Evolutionary conservation across 2,113 vertebrate genomes (phyloP), one percentile per base, ranked within the genome.

Genomic region (Clarias macrocephalus): DNA sequence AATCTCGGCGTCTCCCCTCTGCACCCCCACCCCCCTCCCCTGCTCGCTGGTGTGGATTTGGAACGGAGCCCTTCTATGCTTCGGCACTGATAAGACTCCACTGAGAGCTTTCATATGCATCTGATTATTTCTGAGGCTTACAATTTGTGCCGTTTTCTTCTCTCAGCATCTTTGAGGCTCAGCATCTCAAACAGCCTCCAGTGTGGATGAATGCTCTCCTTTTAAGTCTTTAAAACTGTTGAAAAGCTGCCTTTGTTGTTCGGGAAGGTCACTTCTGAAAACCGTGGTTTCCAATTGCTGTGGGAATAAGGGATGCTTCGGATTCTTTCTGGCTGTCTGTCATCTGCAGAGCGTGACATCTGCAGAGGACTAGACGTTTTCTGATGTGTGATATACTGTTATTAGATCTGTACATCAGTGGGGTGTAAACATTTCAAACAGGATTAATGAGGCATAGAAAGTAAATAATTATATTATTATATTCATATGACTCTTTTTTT

Each of bases 21-120:
- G 90, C 93, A 33, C 1, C 48, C 37, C 81, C 48, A 28, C 75
- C 92, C 59, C 83, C 86, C 84, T 84, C 86, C 87, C 91, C 86
- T 10, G 56, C 72, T 90, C 83, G 85, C 86, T 72, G 85, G 90
- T 88, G 87, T 88, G 89, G 89, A 66, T 89, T 72, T 84, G 90
- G 89, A 88, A 91, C 89, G 85, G 89, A 62, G 90, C 52, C 73
- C 90, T 68, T 94, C 90, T 91, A 92, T 93, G 93, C 90, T 90
- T 91, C 90, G 85, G 89, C 93, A 89, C 88, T 93, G 93, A 95
- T 95, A 93, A 93, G 92, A 86, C 91, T 91, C 89, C 91, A 89
- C 90, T 92, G 90, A 91, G 88, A 87, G 89, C 88, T 81, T 91
- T 86, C 83, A 91, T 92, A 93, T 82, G 37, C 80, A 75, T 30